These are phyloP conservation scores for Pyrrhia umbra DNA, from an alignment of 2,888 invertebrate species.

Conservation along the genomic window DNA sequence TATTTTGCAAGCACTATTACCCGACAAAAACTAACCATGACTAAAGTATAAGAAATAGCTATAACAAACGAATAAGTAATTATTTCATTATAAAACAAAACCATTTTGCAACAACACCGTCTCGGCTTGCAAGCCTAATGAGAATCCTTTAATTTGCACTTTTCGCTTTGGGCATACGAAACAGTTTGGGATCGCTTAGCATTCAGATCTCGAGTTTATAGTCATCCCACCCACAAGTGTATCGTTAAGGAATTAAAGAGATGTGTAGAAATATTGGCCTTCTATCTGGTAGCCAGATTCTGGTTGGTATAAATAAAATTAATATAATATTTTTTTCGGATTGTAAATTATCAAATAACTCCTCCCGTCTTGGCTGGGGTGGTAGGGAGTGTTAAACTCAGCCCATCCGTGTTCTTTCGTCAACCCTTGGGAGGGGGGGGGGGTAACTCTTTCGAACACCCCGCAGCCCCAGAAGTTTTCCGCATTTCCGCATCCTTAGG, in stretches of 20 bases:
- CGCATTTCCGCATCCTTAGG: too few species aligned
- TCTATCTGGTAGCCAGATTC: too few species aligned
- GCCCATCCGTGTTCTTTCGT: too few species aligned
- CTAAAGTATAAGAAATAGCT: constrained; percentile 8
- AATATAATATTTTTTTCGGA: too few species aligned
- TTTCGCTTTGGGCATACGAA: constrained; percentile 40
- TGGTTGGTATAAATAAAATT: neutral
- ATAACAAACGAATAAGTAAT: constrained; percentile 13
- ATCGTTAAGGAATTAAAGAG: constrained; percentile 24
- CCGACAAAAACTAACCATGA: neutral
- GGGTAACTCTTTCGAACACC: too few species aligned
- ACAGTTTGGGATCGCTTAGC: constrained; percentile 22
- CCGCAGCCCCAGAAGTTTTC: too few species aligned
- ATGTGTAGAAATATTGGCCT: constrained; percentile 43
- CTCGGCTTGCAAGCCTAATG: constrained; percentile 22
- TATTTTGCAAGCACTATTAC: neutral
- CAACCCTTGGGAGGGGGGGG: too few species aligned
- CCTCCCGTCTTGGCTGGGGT: too few species aligned
- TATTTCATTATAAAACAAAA: constrained; percentile 1
- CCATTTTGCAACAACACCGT: constrained; percentile 30
- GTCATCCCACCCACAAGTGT: constrained; percentile 50
- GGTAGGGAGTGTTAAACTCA: too few species aligned
- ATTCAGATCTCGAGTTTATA: constrained; percentile 42
- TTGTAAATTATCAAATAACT: too few species aligned
- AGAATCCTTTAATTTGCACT: constrained; percentile 43